Conservation (phyloP, 2,797 vertebrate genomes). For the Cetoscarus ocellatus region DNA sequence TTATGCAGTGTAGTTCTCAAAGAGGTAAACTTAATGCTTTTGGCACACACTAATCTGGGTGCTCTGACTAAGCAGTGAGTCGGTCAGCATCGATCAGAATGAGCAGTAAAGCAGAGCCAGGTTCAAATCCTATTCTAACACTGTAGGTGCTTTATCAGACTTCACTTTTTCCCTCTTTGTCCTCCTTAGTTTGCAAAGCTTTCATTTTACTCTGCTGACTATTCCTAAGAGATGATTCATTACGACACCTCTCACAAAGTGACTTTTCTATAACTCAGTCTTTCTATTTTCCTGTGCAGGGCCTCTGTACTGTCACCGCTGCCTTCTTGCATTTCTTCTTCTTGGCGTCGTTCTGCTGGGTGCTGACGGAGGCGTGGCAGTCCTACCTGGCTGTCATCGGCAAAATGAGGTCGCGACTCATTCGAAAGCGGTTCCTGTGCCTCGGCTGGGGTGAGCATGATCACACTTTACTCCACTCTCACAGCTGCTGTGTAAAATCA, state of each 20-base stretch:
- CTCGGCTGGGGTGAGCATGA: conserved; percentile 95
- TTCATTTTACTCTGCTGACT: conserved; percentile 40
- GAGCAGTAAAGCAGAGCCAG: conserved; percentile 8
- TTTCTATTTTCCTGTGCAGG: conserved; percentile 77
- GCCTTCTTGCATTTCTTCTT: conserved; percentile 99
- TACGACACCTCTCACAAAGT: conserved; percentile 16
- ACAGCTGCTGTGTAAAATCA: neutral
- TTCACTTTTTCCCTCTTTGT: conserved; percentile 23
- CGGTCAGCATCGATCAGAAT: conserved; percentile 49
- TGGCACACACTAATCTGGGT: conserved; percentile 22
- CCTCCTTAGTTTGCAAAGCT: conserved; percentile 32
- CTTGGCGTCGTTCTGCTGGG: conserved; percentile 99
- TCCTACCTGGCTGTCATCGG: conserved; percentile 98
- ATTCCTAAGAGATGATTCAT: conserved; percentile 27
- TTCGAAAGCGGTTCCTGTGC: conserved; percentile 98
- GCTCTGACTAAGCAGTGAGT: conserved; percentile 46
- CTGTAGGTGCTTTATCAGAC: conserved; percentile 32
- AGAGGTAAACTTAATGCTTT: conserved; percentile 33
- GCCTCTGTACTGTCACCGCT: conserved; percentile 95
- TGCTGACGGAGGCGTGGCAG: conserved; percentile 99
- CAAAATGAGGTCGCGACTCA: conserved; percentile 96
- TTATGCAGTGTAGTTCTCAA: conserved; percentile 30
- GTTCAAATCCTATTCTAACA: conserved; percentile 12
- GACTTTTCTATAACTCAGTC: neutral
- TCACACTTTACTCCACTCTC: neutral